Evolutionary conservation across 1,140 invertebrate genomes (phyloP).

Genomic region (Bilobella aurantiaca): DNA sequence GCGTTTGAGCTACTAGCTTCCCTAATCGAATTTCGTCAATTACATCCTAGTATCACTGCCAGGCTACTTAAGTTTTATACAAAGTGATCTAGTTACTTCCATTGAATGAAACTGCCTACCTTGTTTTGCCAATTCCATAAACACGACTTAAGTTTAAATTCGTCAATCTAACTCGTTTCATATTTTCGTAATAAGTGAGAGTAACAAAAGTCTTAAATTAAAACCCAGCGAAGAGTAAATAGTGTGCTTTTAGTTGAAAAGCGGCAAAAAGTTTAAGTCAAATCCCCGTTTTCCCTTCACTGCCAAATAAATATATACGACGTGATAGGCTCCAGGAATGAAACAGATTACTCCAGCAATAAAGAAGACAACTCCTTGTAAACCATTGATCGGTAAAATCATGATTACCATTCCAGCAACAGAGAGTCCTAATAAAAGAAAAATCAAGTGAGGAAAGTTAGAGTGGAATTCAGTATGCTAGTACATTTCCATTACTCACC

Average conservation of each 20-base stretch:
- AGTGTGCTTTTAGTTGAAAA: slow-evolving; percentile 53
- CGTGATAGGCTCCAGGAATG: slow-evolving; percentile 60
- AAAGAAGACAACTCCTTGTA: slow-evolving; percentile 67
- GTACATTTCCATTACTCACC: slow-evolving; percentile 40
- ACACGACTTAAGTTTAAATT: no score
- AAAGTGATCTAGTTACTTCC: no score
- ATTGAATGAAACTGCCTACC: no score
- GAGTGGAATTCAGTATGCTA: slow-evolving; percentile 1
- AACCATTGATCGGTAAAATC: slow-evolving; percentile 50
- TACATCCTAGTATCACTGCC: no score
- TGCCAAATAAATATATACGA: slow-evolving; percentile 70
- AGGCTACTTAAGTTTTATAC: no score
- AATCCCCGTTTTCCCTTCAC: slow-evolving; percentile 67
- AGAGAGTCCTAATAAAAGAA: slow-evolving; percentile 44
- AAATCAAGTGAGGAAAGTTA: slow-evolving; percentile 21
- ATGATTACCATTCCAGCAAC: slow-evolving; percentile 61
- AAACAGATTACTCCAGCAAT: slow-evolving; percentile 70
- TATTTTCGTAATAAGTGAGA: no score
- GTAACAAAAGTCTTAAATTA: no score
- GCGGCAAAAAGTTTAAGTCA: slow-evolving; percentile 68
- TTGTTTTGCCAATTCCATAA: no score
- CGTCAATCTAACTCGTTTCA: no score
- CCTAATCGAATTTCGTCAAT: no score
- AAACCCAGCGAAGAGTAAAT: neutral
- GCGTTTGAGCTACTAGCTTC: no score